Evolutionary conservation across 2,113 vertebrate genomes (phyloP).

Genomic region (Ovis canadensis): DNA sequence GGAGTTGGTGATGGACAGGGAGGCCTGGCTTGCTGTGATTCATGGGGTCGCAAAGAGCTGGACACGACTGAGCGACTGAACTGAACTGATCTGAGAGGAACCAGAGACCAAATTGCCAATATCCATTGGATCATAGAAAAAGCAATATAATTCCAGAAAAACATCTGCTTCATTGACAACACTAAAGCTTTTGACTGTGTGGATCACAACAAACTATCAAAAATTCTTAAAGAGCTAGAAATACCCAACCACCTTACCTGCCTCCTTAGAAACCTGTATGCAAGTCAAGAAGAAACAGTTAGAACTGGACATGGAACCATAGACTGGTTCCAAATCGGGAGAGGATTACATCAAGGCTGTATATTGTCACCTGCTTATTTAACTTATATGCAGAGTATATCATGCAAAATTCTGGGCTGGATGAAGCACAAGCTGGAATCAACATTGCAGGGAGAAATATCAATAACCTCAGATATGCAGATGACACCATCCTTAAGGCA

Average conservation of each 20-base stretch:
- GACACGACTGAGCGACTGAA: too few species aligned
- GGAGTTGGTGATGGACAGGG: too few species aligned
- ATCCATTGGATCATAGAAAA: background rate
- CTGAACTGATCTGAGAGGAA: background rate
- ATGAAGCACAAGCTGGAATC: background rate
- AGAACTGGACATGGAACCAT: background rate
- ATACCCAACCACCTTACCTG: background rate
- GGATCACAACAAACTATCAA: background rate
- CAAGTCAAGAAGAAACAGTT: background rate
- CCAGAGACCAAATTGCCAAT: background rate
- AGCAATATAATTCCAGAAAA: background rate
- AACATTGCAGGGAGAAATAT: background rate
- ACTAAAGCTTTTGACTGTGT: background rate
- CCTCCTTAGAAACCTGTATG: background rate
- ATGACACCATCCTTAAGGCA: background rate
- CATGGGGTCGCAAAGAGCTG: too few species aligned
- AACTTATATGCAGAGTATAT: background rate
- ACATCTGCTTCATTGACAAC: background rate
- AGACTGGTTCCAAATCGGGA: background rate
- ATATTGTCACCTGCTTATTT: background rate
- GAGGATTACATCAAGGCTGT: background rate
- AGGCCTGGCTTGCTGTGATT: too few species aligned
- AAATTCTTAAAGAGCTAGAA: background rate
- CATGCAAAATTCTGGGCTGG: background rate
- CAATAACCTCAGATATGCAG: background rate